Evolutionary conservation across 2,113 vertebrate genomes (phyloP), one percentile per base, ranked within the genome.

Genomic region (Dipodomys ordii): DNA sequence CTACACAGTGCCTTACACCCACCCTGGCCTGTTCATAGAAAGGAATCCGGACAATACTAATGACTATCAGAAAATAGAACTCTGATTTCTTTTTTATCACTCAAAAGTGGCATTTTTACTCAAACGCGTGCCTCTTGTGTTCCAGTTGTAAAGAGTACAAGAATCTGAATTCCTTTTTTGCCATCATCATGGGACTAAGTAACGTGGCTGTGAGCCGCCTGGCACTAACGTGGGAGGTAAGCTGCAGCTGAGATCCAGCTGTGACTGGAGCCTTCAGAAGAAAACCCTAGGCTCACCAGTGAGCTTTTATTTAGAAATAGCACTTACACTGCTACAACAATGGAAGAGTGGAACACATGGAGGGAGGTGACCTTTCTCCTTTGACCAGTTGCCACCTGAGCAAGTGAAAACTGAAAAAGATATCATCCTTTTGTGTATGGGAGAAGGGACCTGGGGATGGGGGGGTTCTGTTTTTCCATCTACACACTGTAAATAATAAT

Each of bases 151-250:
- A 99, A 97, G 99, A 99, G 94, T 99, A 99, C 97, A 99, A 98
- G 98, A 99, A 99, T 95, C 98, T 99, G 96, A 99, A 99, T 95
- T 99, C 99, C 87, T 99, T 99, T 98, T 99, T 99, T 1, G 99
- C 99, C 92, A 98, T 99, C 94, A 98, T 99, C 90, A 99, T 99
- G 99, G 99, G 99, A 76, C 98, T 99, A 83, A 99, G 99, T 88
- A 99, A 99, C 67, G 99, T 99, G n/a, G 99, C 99, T 0, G 99
- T 99, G 96, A 99, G 99, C 97, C 98, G 99, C 86, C 96, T 99
- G 92, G 99, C 97, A 8, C 98, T 99, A 92, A 99, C 99, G 0
- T 99, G 99, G 99, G 99, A 99, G 99, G 99, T 99, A 98, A 98
- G 99, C 98, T 44, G 84, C 80, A 44, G 16, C 83, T 76, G 88